Evolutionary conservation across 2,113 vertebrate species (phyloP), one percentile per base, ranked within the genome.

Genomic region (Nannospalax galili): DNA sequence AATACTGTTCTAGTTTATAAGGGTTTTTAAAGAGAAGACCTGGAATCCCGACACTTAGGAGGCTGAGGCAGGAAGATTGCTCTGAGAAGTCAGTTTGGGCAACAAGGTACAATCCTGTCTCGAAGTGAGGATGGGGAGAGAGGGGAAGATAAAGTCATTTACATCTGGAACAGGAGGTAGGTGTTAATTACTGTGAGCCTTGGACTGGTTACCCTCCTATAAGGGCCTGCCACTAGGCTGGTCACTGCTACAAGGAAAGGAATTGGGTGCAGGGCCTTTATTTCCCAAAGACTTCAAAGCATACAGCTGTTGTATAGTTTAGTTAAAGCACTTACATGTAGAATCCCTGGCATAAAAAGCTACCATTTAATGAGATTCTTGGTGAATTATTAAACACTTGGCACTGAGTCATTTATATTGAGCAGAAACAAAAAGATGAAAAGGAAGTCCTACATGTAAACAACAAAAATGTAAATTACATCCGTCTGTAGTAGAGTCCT

Each of bases 271-370:
- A 48, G 26, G 24, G 0, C 3, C 35, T 79, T 5, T 88, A 26
- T 91, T 97, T 84, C 89, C 37, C 82, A 42, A 95, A 90, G 28
- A 80, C 94, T 93, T 94, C n/a, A 95, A 93, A 93, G 69, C 24
- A 89, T 35, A 62, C 60, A 84, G 37, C 48, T 93, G 19, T 89
- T 94, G 89, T 37, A 72, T 6, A 80, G 45, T 92, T 97, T 96
- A 67, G 0, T 48, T 70, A 35, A n/a, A 85, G 95, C 58, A 0
- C 4, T 96, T 95, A 90, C 88, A 30, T 40, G 8, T 28, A 60
- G 37, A 88, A 9, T 35, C 91, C 79, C 69, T 73, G 45, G 92
- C 67, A 97, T n/a, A 96, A 0, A 48, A 96, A 70, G 24, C 9
- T 4, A 93, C 0, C 58, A 0, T 91, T 95, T 90, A 45, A 48